Conservation (phyloP, 2,888 invertebrate species). For the Cordilura impudica region DNA sequence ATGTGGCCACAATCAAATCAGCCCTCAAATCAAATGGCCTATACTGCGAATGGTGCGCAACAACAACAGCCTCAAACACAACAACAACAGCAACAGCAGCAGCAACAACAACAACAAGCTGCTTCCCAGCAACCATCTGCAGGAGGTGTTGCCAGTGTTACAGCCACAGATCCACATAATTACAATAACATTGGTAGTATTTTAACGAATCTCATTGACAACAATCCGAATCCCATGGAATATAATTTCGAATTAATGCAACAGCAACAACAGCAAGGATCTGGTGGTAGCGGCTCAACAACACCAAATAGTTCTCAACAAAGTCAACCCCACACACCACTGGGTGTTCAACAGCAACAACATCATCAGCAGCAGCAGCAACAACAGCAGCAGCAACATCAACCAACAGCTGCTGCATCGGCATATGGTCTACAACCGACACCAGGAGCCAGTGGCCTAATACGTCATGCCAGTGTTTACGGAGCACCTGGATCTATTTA, state of each 20-base stretch:
- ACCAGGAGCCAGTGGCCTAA: slow-evolving; percentile 68
- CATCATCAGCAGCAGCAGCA: slow-evolving; percentile 68
- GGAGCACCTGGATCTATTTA: slow-evolving; percentile 61
- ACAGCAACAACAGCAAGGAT: slow-evolving; percentile 63
- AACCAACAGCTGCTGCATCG: slow-evolving; percentile 66
- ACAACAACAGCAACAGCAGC: slow-evolving; percentile 66
- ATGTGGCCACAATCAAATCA: slow-evolving; percentile 74
- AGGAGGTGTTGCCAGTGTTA: slow-evolving; percentile 60
- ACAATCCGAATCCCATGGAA: slow-evolving; percentile 76
- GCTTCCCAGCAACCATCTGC: slow-evolving; percentile 53
- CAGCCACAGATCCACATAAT: slow-evolving; percentile 72
- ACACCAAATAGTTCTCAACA: slow-evolving; percentile 66
- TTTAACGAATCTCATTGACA: slow-evolving; percentile 77
- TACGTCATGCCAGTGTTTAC: slow-evolving; percentile 71
- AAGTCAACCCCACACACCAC: slow-evolving; percentile 43
- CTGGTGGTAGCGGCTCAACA: slow-evolving; percentile 62
- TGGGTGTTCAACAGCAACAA: slow-evolving; percentile 63
- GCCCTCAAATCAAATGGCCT: slow-evolving; percentile 64
- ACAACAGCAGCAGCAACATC: slow-evolving; percentile 64
- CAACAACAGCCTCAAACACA: slow-evolving; percentile 72
- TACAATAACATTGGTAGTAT: slow-evolving; percentile 78
- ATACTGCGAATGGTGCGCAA: slow-evolving; percentile 65
- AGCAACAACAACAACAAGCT: slow-evolving; percentile 65
- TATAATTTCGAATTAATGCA: slow-evolving; percentile 76
- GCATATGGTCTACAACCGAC: slow-evolving; percentile 67